These are phyloP conservation scores for Megaceryle maxima DNA, from an alignment of 2,113 vertebrate genomes.

Conservation along the genomic window DNA sequence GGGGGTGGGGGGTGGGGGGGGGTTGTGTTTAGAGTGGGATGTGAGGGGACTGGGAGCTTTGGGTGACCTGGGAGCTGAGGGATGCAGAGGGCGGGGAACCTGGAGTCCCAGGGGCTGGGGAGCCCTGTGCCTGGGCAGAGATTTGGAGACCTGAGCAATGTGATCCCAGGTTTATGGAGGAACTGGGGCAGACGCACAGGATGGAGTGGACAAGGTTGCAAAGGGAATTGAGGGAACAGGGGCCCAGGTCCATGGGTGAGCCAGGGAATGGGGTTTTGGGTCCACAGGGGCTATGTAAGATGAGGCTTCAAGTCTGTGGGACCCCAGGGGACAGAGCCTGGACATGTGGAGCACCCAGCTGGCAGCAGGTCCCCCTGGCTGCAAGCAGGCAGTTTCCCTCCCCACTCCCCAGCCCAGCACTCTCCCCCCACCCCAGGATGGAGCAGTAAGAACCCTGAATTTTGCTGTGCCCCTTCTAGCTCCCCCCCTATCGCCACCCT, in stretches of 20 bases:
- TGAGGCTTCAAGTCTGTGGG: neutral
- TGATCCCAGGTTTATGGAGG: neutral
- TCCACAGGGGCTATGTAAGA: neutral
- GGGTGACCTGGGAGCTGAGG: too few relatives aligned
- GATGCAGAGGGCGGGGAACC: neutral
- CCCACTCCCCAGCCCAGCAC: neutral
- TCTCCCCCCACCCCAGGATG: neutral
- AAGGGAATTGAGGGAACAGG: neutral
- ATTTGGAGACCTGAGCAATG: neutral
- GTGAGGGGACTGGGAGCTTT: neutral
- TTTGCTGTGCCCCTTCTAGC: neutral
- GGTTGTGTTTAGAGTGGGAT: neutral
- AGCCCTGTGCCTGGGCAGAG: neutral
- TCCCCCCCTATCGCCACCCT: neutral
- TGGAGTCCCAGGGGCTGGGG: neutral
- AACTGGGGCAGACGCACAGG: neutral
- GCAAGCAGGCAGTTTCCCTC: neutral
- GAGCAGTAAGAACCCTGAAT: neutral
- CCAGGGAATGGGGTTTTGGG: neutral
- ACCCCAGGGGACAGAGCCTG: accelerated
- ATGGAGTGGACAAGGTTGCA: too few relatives aligned
- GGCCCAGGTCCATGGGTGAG: neutral
- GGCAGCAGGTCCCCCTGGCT: neutral
- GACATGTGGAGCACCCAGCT: neutral
- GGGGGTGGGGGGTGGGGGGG: too few relatives aligned